Conservation (phyloP, 2,113 vertebrate species). For the Cephalopterus ornatus region DNA sequence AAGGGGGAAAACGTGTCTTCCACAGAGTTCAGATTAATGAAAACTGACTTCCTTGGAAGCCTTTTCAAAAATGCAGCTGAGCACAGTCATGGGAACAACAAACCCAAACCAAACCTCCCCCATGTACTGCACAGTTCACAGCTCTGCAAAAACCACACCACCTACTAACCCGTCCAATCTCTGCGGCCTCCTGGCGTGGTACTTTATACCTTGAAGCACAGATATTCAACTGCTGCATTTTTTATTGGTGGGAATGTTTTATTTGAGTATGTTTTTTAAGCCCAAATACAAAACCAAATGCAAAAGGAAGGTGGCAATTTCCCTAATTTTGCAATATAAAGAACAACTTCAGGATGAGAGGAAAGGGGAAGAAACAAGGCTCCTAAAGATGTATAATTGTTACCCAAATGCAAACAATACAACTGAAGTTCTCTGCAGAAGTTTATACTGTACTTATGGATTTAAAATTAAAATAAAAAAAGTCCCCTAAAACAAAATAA, state of each 20-base stretch:
- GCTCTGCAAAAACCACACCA: not conserved
- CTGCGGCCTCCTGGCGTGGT: not conserved
- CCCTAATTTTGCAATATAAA: slow-evolving; percentile 57
- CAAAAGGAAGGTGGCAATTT: slow-evolving; percentile 52
- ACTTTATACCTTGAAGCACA: not conserved
- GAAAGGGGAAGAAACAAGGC: slow-evolving; percentile 56
- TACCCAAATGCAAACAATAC: slow-evolving; percentile 45
- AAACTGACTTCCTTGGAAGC: slow-evolving; percentile 33
- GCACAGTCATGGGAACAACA: not conserved
- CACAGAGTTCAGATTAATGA: not conserved
- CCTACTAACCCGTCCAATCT: not conserved
- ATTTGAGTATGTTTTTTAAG: slow-evolving; percentile 60
- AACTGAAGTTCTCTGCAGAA: slow-evolving; percentile 43
- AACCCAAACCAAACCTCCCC: not conserved
- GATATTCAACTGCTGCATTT: not conserved
- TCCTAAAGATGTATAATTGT: slow-evolving; percentile 44
- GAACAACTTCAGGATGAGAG: not conserved
- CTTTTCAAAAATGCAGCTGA: not conserved
- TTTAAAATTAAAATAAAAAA: slow-evolving; percentile 23
- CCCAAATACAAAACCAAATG: slow-evolving; percentile 66
- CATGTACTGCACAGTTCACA: not conserved
- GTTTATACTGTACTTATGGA: slow-evolving; percentile 48
- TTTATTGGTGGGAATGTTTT: slow-evolving; percentile 64
- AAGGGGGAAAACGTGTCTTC: fast-evolving
- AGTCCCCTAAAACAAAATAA: slow-evolving; percentile 65